Evolutionary conservation across 1,140 invertebrate genomes (phyloP), one percentile per base, ranked within the genome.

Genomic region (Carposina sasakii): DNA sequence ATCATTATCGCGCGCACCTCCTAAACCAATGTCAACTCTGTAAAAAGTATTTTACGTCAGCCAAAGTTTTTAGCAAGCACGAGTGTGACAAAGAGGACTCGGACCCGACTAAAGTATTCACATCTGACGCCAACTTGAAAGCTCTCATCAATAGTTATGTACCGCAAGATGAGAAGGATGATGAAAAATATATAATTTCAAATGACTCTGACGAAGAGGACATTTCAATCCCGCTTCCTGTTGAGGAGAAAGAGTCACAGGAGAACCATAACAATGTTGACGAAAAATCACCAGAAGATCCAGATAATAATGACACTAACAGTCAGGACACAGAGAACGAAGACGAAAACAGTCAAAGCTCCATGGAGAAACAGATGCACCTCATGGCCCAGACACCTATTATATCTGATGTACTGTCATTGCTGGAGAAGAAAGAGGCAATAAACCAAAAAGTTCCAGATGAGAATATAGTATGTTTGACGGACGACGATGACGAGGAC

Each of bases 1-100:
- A 85, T 26, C 85, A 86, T 53, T 86, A 86, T 45, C 69, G 79
- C 3, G 76, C 76, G 3, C 85, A 86, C 47, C 26, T 85, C 31
- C 63, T 69, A 31, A 79, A 85, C 46, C 71, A 73, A 28, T 86
- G 85, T 36, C 63, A 61, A 6, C 24, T 37, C 2, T 86, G 85
- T 41, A 45, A 24, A 23, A 85, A 85, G 34, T 86, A 85, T 48
- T 82, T 86, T 41, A 76, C 71, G 0, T 86, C 85, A 0, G 67
- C 58, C 4, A 78, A 70, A 46, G 15, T 79, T 15, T 85, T 79
- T 43, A 62, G 67, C 0, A 28, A 54, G 15, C 85, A 86, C 49
- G 46, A 71, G n/a, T 86, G 85, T 52, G 67, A 67, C 21, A 70
- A 73, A 21, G 73, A 76, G 30, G 82, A 86, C 55, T 42, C 56